Evolutionary conservation across 2,113 vertebrate genomes (phyloP).

Genomic region (Malurus alboscapulatus): DNA sequence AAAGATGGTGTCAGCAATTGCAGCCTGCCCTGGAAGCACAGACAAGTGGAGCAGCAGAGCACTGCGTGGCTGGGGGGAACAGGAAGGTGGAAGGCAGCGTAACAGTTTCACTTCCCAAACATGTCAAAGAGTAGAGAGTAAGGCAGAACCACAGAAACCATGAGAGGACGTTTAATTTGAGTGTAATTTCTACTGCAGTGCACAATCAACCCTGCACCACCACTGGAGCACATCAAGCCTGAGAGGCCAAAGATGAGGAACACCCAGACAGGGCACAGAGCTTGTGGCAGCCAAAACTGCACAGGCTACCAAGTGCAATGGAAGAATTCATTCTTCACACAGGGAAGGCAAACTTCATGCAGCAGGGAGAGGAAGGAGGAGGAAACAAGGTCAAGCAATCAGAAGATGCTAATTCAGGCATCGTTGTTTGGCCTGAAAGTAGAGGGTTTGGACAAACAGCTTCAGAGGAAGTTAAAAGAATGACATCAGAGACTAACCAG

Average conservation of each 20-base stretch:
- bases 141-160: neutral
- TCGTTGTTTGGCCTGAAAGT: neutral
- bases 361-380: neutral
- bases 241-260: neutral
- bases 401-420: neutral
- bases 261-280: neutral
- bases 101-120: neutral
- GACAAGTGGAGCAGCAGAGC: neutral
- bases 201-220: fast-evolving
- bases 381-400: neutral
- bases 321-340: neutral
- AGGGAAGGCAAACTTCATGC: neutral
- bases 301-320: fast-evolving
- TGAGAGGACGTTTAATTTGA: neutral
- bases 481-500: neutral
- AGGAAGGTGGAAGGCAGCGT: neutral
- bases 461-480: neutral
- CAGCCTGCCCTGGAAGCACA: neutral
- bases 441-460: neutral
- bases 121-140: neutral
- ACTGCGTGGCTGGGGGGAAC: neutral
- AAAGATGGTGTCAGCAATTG: neutral
- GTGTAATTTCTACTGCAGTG: neutral
- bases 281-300: neutral
- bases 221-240: neutral